Evolutionary conservation across 2,113 vertebrate genomes (phyloP).

Genomic region (Corydoras sp.): DNA sequence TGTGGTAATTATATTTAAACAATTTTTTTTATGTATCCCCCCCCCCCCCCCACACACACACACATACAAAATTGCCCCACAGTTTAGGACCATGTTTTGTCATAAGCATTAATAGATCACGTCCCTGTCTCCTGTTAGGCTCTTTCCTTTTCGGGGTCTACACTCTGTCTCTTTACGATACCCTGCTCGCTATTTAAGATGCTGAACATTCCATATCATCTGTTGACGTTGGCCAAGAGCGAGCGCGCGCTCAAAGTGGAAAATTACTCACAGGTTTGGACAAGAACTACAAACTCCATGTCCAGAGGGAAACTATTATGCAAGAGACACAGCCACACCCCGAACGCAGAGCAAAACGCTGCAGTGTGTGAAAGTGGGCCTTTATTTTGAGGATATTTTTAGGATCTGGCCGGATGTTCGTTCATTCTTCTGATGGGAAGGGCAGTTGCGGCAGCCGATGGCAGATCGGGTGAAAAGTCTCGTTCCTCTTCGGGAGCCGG

Average conservation of each 20-base stretch:
- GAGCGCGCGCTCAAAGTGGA: slow-evolving; percentile 28
- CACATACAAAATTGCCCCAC: no score
- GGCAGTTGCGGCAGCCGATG: neutral
- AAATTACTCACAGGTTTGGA: slow-evolving; percentile 49
- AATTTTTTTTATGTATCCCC: no score
- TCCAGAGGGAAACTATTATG: slow-evolving; percentile 32
- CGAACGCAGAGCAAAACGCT: slow-evolving; percentile 11
- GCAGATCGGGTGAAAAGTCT: neutral
- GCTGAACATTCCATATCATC: slow-evolving; percentile 45
- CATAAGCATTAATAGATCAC: neutral
- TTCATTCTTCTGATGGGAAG: slow-evolving; percentile 10
- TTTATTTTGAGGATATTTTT: slow-evolving; percentile 6
- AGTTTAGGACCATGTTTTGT: neutral
- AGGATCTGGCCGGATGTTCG: neutral
- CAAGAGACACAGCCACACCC: slow-evolving; percentile 31
- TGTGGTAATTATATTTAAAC: no score
- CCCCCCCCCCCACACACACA: no score
- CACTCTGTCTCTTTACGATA: slow-evolving; percentile 5
- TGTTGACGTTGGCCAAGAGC: slow-evolving; percentile 41
- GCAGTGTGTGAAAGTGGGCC: slow-evolving; percentile 4
- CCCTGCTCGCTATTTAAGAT: slow-evolving; percentile 30
- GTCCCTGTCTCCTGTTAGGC: no score
- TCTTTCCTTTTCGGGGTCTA: neutral
- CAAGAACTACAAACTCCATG: slow-evolving; percentile 38
- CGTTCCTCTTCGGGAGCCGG: neutral